These are phyloP conservation scores for Porites evermanni DNA, from an alignment of 92 coral and sea anemone species.

Conservation along the genomic window DNA sequence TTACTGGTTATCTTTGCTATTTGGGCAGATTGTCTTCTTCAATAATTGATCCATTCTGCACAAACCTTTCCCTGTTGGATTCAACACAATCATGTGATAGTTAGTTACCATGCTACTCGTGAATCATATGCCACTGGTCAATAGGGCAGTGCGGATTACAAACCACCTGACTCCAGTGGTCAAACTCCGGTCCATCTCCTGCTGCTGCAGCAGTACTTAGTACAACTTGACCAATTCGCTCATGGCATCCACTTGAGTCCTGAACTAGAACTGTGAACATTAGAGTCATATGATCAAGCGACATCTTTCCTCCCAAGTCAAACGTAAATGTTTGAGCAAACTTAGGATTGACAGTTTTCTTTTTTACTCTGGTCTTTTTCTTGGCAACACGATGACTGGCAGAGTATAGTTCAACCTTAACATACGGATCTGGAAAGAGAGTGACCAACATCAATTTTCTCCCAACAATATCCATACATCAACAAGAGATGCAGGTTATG, in stretches of 20 bases:
- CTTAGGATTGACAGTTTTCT: constrained; percentile 96
- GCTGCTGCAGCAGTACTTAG: constrained; percentile 88
- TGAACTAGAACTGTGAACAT: constrained; percentile 89
- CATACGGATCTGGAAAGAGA: constrained; percentile 87
- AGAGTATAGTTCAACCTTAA: constrained; percentile 93
- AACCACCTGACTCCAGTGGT: constrained; percentile 98
- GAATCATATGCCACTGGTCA: constrained; percentile 99
- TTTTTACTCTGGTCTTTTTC: constrained; percentile 97
- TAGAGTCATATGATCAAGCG: constrained; percentile 89
- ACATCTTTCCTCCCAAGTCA: constrained; percentile 89
- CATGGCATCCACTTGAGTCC: constrained; percentile 99
- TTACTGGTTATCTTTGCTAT: not conserved
- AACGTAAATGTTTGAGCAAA: constrained; percentile 95
- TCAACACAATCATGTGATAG: not conserved
- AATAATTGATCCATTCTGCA: not conserved
- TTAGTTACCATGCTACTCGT: constrained; percentile 63
- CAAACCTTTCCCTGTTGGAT: not conserved
- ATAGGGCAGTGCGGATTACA: constrained; percentile 98
- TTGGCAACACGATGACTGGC: constrained; percentile 87
- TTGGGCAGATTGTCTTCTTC: not conserved
- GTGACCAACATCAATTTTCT: not conserved
- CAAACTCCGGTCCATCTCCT: constrained; percentile 95
- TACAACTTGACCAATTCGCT: constrained; percentile 96
- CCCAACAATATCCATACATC: too few relatives aligned
- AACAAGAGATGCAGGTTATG: too few relatives aligned